Evolutionary conservation across 2,797 vertebrate genomes (phyloP).

Genomic region (Cynopterus sphinx): DNA sequence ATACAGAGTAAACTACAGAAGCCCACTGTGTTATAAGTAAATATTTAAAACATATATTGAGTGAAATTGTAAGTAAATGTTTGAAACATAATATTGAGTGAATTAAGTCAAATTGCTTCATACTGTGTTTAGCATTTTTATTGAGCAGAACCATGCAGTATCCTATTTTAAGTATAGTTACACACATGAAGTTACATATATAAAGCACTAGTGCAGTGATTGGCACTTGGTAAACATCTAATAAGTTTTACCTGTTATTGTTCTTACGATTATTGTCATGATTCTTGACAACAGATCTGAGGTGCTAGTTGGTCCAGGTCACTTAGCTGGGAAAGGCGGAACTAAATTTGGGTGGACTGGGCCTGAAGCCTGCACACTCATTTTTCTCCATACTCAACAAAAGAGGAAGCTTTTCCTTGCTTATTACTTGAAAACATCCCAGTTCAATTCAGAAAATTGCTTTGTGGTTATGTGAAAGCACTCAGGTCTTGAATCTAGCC

Average conservation of each 20-base stretch:
- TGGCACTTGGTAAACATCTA: neutral
- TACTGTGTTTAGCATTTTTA: neutral
- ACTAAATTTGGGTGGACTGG: neutral
- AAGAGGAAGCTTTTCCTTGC: neutral
- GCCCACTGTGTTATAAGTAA: neutral
- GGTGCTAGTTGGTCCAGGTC: neutral
- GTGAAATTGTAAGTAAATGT: neutral
- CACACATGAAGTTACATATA: neutral
- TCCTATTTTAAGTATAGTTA: neutral
- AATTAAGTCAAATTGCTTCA: neutral
- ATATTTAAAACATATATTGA: neutral
- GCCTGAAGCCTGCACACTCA: neutral
- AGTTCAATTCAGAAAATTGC: neutral
- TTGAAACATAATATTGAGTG: neutral
- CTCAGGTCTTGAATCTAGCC: neutral
- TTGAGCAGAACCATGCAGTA: neutral
- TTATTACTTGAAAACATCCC: neutral
- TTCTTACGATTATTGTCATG: neutral
- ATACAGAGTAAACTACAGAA: neutral
- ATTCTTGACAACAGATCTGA: neutral
- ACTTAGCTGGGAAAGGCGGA: neutral
- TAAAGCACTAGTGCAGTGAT: neutral
- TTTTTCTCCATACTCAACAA: neutral
- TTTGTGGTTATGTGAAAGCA: neutral
- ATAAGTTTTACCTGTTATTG: neutral